Conservation (phyloP, 2,797 vertebrate species). For the Anas acuta region DNA sequence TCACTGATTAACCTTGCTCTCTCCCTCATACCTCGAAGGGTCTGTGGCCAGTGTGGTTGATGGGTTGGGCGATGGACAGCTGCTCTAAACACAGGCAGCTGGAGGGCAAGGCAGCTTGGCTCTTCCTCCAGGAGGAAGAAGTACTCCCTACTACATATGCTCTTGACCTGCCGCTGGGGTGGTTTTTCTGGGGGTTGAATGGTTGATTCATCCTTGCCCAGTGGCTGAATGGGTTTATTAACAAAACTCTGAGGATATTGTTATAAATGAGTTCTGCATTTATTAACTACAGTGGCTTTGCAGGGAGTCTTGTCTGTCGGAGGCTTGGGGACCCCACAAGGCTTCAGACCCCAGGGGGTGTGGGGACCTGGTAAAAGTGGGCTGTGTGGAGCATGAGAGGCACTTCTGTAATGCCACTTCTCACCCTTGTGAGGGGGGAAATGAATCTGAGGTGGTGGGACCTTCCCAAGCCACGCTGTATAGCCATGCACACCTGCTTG, state of each 20-base stretch:
- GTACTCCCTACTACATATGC: neutral
- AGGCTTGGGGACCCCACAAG: too few relatives aligned
- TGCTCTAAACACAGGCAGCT: slow-evolving; percentile 20
- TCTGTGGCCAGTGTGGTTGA: neutral
- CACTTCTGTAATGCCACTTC: neutral
- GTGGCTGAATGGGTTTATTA: neutral
- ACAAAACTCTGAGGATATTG: neutral
- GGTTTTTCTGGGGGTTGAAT: neutral
- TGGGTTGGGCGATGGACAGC: neutral
- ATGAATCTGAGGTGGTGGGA: neutral
- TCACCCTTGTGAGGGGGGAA: neutral
- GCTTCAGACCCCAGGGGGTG: neutral
- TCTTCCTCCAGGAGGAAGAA: neutral
- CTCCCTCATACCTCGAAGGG: neutral
- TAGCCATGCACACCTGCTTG: neutral
- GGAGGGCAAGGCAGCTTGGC: neutral
- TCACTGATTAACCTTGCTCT: slow-evolving; percentile 12
- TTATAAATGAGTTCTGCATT: neutral
- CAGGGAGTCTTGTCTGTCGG: neutral
- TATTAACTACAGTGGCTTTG: neutral
- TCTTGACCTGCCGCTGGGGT: slow-evolving; percentile 9
- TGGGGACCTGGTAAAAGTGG: neutral
- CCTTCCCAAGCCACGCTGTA: neutral
- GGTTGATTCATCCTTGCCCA: neutral
- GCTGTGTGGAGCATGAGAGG: neutral